These are phyloP conservation scores for Anaspis maculata DNA, from an alignment of 2,888 invertebrate genomes.

Conservation along the genomic window DNA sequence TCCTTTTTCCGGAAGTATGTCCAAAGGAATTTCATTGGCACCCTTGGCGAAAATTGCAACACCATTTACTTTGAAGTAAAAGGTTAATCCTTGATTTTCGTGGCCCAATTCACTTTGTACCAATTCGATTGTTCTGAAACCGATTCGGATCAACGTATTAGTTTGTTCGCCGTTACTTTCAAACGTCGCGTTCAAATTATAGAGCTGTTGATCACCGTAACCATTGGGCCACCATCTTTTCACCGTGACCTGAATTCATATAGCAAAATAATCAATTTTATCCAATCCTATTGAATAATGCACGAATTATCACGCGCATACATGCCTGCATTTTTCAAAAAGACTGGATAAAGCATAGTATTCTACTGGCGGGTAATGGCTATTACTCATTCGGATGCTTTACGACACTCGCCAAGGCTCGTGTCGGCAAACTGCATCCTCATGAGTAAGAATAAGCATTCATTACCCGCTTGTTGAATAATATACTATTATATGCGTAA, in stretches of 20 bases:
- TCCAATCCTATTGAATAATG: too few relatives aligned
- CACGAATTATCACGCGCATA: too few relatives aligned
- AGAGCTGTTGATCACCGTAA: conserved; percentile 71
- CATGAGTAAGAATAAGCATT: too few relatives aligned
- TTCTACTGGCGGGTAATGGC: too few relatives aligned
- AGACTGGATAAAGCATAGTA: too few relatives aligned
- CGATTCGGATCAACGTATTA: conserved; percentile 57
- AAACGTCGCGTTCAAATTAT: conserved; percentile 53
- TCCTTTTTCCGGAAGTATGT: conserved; percentile 71
- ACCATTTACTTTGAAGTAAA: conserved; percentile 82
- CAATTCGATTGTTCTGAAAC: conserved; percentile 79
- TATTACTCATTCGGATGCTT: too few relatives aligned
- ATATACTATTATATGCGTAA: too few relatives aligned
- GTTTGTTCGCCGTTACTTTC: conserved; percentile 31
- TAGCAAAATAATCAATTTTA: too few relatives aligned
- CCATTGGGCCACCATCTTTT: conserved; percentile 94
- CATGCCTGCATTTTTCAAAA: too few relatives aligned
- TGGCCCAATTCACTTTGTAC: conserved; percentile 70
- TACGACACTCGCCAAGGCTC: too few relatives aligned
- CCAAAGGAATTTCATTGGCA: conserved; percentile 86
- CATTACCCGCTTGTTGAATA: too few relatives aligned
- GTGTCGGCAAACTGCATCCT: too few relatives aligned
- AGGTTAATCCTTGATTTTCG: conserved; percentile 54
- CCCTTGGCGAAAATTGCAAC: conserved; percentile 90
- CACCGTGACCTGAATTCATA: conserved; percentile 35